phyloP scores from a whole-genome alignment of 2,113 vertebrate genomes.

The Rhipidura dahli region DNA sequence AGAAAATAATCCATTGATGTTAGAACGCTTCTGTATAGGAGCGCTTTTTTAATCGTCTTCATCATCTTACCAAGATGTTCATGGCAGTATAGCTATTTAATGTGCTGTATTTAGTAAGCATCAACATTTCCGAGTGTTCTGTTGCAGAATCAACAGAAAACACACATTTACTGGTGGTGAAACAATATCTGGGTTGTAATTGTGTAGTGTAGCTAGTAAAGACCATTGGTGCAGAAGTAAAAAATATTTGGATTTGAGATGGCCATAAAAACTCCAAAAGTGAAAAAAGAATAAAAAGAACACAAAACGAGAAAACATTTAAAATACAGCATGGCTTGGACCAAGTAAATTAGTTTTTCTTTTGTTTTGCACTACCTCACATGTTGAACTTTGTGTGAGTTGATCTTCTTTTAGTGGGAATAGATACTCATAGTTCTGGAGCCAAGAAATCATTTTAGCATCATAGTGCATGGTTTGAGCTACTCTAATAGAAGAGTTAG shows the following conservation, averaged over 20 bases:
- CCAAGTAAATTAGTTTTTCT: neutral
- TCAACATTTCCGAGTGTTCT: neutral
- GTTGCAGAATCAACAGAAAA: neutral
- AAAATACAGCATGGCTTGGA: neutral
- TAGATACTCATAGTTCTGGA: neutral
- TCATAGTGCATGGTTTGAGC: neutral
- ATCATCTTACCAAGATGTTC: neutral
- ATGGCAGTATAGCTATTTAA: neutral
- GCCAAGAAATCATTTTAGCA: neutral
- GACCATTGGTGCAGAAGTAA: neutral
- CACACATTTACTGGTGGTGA: accelerated
- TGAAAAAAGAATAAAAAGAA: neutral
- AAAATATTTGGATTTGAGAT: neutral
- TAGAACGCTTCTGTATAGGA: neutral
- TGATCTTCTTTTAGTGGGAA: neutral
- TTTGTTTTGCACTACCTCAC: accelerated
- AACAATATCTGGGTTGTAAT: neutral
- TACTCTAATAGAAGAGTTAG: neutral
- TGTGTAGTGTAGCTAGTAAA: neutral
- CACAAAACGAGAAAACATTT: neutral
- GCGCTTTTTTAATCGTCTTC: neutral
- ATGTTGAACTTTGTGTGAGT: neutral
- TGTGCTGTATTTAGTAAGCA: neutral
- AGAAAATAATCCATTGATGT: neutral
- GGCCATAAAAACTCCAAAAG: neutral